Evolutionary conservation across 2,888 invertebrate genomes (phyloP).

Genomic region (Phasia obesa): DNA sequence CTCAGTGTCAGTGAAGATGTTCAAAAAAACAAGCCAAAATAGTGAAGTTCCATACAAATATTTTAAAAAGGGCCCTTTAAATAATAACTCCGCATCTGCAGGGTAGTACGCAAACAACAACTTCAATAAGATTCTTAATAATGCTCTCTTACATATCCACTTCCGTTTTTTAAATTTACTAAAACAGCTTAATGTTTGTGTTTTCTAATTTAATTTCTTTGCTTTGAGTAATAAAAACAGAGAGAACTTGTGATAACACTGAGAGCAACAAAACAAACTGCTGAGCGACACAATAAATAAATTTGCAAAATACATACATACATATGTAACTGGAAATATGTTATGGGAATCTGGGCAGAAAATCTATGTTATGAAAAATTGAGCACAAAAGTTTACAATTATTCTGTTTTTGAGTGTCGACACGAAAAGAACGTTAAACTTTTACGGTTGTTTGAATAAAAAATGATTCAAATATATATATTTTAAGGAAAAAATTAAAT

Average conservation of each 20-base stretch:
- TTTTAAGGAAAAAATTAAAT: slow-evolving; percentile 34
- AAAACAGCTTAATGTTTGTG: slow-evolving; percentile 28
- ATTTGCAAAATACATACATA: slow-evolving; percentile 68
- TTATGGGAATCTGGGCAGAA: slow-evolving; percentile 70
- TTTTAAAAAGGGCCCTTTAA: slow-evolving; percentile 16
- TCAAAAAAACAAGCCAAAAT: no score
- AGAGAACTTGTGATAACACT: slow-evolving; percentile 41
- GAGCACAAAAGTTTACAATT: slow-evolving; percentile 70
- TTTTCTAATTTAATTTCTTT: slow-evolving; percentile 2
- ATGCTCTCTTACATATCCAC: slow-evolving; percentile 60
- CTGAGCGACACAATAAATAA: slow-evolving; percentile 54
- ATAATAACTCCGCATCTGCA: background rate
- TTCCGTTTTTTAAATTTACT: slow-evolving; percentile 63
- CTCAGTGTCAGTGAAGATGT: no score
- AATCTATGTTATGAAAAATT: slow-evolving; percentile 68
- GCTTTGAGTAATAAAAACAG: slow-evolving; percentile 53
- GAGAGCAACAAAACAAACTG: slow-evolving; percentile 29
- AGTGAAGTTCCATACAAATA: no score
- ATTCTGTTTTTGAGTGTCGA: slow-evolving; percentile 82
- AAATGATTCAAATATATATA: slow-evolving; percentile 28
- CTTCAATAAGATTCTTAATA: slow-evolving; percentile 10
- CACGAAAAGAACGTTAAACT: slow-evolving; percentile 76
- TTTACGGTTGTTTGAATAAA: slow-evolving; percentile 58
- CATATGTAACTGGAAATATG: slow-evolving; percentile 66
- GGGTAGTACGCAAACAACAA: background rate